A percentile compares a stretch with the other conserved stretches of the same genome.
phyloP scores from a whole-genome alignment of 2,888 invertebrate genomes.

The Trachelus iudaicus region DNA sequence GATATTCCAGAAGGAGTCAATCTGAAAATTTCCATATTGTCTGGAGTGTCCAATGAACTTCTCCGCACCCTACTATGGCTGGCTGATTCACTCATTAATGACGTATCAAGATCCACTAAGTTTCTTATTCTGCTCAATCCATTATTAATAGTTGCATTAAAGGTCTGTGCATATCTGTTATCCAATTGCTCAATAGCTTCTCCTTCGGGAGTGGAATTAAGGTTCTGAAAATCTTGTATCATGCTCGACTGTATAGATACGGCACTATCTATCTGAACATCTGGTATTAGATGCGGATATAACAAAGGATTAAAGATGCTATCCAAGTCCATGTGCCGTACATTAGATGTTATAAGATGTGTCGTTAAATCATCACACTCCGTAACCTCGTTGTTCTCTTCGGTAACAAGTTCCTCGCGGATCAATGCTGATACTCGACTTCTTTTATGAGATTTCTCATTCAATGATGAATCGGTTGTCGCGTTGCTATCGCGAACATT shows the following conservation, averaged over 20 bases:
- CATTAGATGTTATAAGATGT: conserved; percentile 52
- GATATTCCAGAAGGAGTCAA: conserved; percentile 45
- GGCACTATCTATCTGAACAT: conserved; percentile 29
- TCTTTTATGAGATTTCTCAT: conserved; percentile 13
- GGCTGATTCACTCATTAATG: conserved; percentile 15
- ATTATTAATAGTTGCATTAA: conserved; percentile 42
- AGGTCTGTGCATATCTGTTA: conserved; percentile 50
- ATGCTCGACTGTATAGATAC: neutral
- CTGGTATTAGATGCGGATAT: conserved; percentile 56
- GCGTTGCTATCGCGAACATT: conserved; percentile 20
- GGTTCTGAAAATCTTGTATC: conserved; percentile 18
- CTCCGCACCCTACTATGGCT: conserved; percentile 9
- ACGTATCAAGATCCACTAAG: conserved; percentile 30
- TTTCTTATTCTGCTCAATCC: conserved; percentile 42
- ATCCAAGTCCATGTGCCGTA: conserved; percentile 52
- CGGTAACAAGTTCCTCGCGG: conserved; percentile 51
- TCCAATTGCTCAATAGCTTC: conserved; percentile 51
- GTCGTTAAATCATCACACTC: conserved; percentile 52
- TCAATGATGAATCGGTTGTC: conserved; percentile 13
- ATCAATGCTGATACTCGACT: conserved; percentile 51
- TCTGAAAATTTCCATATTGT: conserved; percentile 33
- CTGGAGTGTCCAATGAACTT: conserved; percentile 15
- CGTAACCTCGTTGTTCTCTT: conserved; percentile 43
- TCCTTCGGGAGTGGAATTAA: conserved; percentile 38
- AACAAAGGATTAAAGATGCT: conserved; percentile 57